A percentile compares a stretch with the other conserved stretches of the same genome.
phyloP scores from a whole-genome alignment of 2,888 invertebrate genomes.

The Tetragonisca angustula region DNA sequence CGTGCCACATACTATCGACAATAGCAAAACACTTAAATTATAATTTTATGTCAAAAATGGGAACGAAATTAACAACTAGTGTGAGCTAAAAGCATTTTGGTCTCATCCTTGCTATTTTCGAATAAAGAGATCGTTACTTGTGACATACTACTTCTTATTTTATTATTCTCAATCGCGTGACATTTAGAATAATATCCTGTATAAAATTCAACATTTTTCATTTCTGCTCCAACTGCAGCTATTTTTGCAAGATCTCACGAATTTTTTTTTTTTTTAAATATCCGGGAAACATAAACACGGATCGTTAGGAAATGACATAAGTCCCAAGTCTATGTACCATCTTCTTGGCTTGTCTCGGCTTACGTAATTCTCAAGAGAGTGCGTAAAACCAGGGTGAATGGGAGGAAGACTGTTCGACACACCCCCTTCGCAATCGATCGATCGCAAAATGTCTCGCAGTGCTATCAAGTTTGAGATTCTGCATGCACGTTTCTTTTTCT shows the following conservation, averaged over 20 bases:
- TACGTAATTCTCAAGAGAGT: constrained; percentile 68
- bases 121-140: too few relatives aligned
- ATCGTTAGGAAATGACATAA: constrained; percentile 44
- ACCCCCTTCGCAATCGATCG: constrained; percentile 75
- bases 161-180: neutral
- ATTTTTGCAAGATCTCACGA: neutral
- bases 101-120: too few relatives aligned
- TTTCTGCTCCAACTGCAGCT: neutral
- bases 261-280: neutral
- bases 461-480: constrained; percentile 58
- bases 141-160: neutral
- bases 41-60: neutral
- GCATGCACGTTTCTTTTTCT: constrained; percentile 16
- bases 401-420: constrained; percentile 64
- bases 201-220: neutral
- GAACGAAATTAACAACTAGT: neutral
- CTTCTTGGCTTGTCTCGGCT: constrained; percentile 55
- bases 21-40: constrained; percentile 29
- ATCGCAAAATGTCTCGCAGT: constrained; percentile 72
- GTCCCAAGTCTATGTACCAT: constrained; percentile 22
- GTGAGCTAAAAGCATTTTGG: too few relatives aligned
- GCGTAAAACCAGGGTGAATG: constrained; percentile 63
- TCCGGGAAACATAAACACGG: neutral
- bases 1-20: constrained; percentile 86
- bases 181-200: neutral